Conservation (phyloP, 2,888 invertebrate genomes). For the Trissolcus japonicus region DNA sequence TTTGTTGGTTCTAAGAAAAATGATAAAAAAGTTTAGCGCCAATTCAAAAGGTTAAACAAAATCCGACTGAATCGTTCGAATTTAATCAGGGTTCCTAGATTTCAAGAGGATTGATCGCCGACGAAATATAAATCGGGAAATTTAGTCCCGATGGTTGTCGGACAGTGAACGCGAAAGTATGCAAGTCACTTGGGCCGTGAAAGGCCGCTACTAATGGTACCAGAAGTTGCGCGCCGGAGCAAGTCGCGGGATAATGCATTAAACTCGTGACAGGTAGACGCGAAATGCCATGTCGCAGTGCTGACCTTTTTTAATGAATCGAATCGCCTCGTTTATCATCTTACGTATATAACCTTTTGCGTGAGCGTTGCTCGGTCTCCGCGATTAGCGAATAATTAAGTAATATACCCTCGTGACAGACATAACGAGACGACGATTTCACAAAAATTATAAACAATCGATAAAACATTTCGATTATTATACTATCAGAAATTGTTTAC, state of each 20-base stretch:
- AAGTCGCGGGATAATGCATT: slow-evolving; percentile 32
- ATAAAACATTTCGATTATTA: too few relatives aligned
- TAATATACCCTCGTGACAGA: slow-evolving; percentile 9
- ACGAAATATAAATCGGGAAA: slow-evolving; percentile 34
- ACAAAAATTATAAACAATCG: too few relatives aligned
- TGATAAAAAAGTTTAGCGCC: too few relatives aligned
- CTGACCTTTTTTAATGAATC: slow-evolving; percentile 46
- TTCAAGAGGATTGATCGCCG: too few relatives aligned
- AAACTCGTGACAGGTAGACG: slow-evolving; percentile 37
- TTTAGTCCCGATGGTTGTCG: slow-evolving; percentile 35
- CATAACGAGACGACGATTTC: not conserved
- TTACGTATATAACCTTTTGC: slow-evolving; percentile 3
- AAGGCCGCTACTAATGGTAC: slow-evolving; percentile 41
- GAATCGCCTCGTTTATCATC: slow-evolving; percentile 28
- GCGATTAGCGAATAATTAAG: slow-evolving; percentile 24
- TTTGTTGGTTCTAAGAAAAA: too few relatives aligned
- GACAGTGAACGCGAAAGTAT: slow-evolving; percentile 30
- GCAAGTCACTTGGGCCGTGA: slow-evolving; percentile 44
- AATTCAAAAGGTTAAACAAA: too few relatives aligned
- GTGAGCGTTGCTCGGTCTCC: not conserved
- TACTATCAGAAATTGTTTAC: too few relatives aligned
- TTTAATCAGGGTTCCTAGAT: too few relatives aligned
- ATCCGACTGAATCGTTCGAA: too few relatives aligned
- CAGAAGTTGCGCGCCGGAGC: slow-evolving; percentile 18
- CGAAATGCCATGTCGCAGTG: slow-evolving; percentile 35